phyloP scores from a whole-genome alignment of 1,140 invertebrate genomes.

The Cotesia glomerata region DNA sequence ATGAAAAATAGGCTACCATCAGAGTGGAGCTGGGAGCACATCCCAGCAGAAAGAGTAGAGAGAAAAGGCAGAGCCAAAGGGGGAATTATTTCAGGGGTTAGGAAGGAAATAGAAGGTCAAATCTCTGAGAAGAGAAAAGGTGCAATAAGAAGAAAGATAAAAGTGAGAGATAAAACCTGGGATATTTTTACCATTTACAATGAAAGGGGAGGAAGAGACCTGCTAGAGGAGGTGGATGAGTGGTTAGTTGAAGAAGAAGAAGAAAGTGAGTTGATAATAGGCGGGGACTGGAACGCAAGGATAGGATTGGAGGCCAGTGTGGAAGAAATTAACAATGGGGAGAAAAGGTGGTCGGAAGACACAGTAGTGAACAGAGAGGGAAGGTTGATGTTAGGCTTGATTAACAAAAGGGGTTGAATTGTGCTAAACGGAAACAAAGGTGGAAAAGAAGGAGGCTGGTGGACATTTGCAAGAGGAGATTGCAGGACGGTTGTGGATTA shows the following conservation, averaged over 20 bases:
- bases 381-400: not conserved
- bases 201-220: not conserved
- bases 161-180: not conserved
- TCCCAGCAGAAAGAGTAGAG: constrained; percentile 17
- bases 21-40: constrained; percentile 16
- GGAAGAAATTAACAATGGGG: not conserved
- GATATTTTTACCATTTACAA: not conserved
- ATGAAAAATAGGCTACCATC: constrained; percentile 10
- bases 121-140: not conserved
- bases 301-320: constrained; percentile 7
- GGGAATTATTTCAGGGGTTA: constrained; percentile 25
- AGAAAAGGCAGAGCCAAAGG: constrained; percentile 30
- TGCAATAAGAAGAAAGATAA: not conserved
- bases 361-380: constrained; percentile 21
- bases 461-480: too few species aligned
- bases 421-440: too few species aligned
- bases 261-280: not conserved
- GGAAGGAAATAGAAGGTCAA: not conserved
- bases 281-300: constrained; percentile 27
- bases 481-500: too few species aligned
- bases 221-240: not conserved
- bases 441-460: not conserved
- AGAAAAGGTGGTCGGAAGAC: constrained; percentile 24
- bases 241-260: not conserved
- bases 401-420: not conserved